Evolutionary conservation across 2,888 invertebrate genomes (phyloP), one percentile per base, ranked within the genome.

Genomic region (Syritta pipiens): DNA sequence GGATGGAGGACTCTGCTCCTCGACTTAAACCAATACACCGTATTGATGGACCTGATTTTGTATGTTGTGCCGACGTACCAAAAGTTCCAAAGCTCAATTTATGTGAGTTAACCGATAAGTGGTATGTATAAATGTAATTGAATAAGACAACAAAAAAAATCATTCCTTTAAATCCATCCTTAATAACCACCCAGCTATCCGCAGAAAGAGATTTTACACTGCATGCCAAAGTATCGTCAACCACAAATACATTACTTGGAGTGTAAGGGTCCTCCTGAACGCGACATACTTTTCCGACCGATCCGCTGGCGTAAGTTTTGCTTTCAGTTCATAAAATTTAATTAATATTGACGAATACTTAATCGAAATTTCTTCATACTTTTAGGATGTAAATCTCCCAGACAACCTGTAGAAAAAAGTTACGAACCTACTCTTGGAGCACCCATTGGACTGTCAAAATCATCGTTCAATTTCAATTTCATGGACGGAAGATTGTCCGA

Each of bases 371-470:
- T 9, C 2, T 53, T 28, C 26, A n/a, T 63, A 17, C 1, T 53
- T 62, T 1, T 19, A 83, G 83, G 53, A 0, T 79, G 68, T 46
- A 24, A 69, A 22, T 42, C 20, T 3, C 17, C 12, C 2, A 12
- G 2, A 0, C 44, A 57, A 17, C 5, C n/a, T 0, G 0, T 14
- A 3, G 53, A 32, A 22, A 59, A 46, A n/a, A 7, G 1, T 0
- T 12, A 6, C 1, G 14, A 48, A 2, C 65, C 59, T 4, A 53
- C 63, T 2, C 35, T 84, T 7, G 84, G 84, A 3, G 49, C 82
- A 0, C 86, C 88, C 0, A 65, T 88, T 7, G 87, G 87, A 0
- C 46, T 85, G 1, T 76, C 84, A 0, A 69, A 69, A 12, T 85
- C 85, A 0, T 77, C 81, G 3, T 28, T 77, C 1, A 24, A 68